phyloP scores from a whole-genome alignment of 2,113 vertebrate species.

The Scomber colias region DNA sequence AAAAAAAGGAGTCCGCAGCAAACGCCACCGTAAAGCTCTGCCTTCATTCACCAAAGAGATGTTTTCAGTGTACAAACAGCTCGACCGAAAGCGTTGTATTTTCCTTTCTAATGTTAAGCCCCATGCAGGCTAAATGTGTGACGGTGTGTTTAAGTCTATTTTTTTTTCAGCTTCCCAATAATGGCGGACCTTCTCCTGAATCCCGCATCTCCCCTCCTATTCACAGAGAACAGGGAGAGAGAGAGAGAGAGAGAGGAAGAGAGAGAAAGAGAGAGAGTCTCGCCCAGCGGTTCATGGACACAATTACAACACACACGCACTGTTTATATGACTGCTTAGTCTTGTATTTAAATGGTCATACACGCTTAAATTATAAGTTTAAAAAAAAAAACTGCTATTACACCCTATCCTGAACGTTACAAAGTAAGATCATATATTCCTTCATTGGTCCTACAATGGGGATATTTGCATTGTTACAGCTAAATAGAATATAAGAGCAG shows the following conservation, averaged over 20 bases:
- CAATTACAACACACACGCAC: constrained; percentile 75
- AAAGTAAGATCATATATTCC: too few species aligned
- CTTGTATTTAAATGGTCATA: too few species aligned
- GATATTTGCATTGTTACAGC: too few species aligned
- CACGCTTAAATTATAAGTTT: too few species aligned
- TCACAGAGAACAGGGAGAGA: constrained; percentile 61
- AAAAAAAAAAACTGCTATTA: too few species aligned
- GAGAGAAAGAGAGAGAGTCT: constrained; percentile 63
- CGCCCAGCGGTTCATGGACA: constrained; percentile 83
- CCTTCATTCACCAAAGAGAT: background rate
- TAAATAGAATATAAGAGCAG: too few species aligned
- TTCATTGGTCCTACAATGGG: too few species aligned
- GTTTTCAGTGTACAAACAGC: constrained; percentile 9
- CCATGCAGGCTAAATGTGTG: constrained; percentile 66
- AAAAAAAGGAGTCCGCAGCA: constrained; percentile 73
- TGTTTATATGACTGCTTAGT: constrained; percentile 12
- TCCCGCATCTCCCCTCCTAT: constrained; percentile 81
- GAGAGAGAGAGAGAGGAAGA: constrained; percentile 46
- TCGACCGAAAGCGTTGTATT: constrained; percentile 2
- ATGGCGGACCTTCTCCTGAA: constrained; percentile 87
- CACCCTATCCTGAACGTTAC: too few species aligned
- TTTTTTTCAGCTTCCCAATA: constrained; percentile 84
- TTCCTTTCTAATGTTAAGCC: constrained; percentile 47
- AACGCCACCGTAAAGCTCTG: constrained; percentile 31
- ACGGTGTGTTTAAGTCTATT: constrained; percentile 74